Evolutionary conservation across 2,888 invertebrate genomes (phyloP).

Genomic region (Coelogynopora nodosa): DNA sequence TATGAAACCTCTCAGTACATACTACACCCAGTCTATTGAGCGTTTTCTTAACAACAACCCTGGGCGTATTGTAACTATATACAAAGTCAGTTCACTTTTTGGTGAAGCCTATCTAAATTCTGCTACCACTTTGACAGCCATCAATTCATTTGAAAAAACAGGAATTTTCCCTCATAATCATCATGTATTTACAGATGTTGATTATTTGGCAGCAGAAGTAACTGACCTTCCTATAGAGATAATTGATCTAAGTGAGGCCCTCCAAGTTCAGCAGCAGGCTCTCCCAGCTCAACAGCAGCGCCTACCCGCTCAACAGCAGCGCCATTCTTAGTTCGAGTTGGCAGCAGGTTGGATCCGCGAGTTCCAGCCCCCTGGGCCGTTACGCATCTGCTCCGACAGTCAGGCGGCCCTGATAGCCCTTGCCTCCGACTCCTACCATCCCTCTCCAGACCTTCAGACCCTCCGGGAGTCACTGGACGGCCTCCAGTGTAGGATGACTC

Average conservation of each 20-base stretch:
- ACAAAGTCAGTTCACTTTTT: slow-evolving; percentile 38
- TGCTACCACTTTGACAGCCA: slow-evolving; percentile 47
- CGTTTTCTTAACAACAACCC: slow-evolving; percentile 49
- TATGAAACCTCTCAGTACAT: slow-evolving; percentile 50
- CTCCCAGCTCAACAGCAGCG: not conserved
- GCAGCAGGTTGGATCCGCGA: too few relatives aligned
- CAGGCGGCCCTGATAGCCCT: too few relatives aligned
- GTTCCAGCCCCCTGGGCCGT: too few relatives aligned
- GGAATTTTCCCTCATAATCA: slow-evolving; percentile 48
- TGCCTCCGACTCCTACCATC: too few relatives aligned
- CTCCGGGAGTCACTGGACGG: too few relatives aligned
- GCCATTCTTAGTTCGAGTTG: too few relatives aligned
- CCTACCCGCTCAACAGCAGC: not conserved
- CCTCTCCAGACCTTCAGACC: too few relatives aligned
- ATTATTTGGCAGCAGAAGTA: not conserved
- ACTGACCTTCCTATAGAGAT: not conserved
- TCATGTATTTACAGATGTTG: slow-evolving; percentile 25
- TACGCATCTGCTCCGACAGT: too few relatives aligned
- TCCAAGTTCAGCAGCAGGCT: not conserved
- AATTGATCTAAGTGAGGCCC: not conserved
- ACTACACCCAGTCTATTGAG: slow-evolving; percentile 48
- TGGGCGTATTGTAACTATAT: slow-evolving; percentile 48
- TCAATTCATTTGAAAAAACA: slow-evolving; percentile 47
- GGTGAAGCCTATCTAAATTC: slow-evolving; percentile 48
- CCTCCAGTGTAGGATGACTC: too few relatives aligned